Conservation (phyloP, 2,113 vertebrate genomes). For the Syngnathus floridae region DNA sequence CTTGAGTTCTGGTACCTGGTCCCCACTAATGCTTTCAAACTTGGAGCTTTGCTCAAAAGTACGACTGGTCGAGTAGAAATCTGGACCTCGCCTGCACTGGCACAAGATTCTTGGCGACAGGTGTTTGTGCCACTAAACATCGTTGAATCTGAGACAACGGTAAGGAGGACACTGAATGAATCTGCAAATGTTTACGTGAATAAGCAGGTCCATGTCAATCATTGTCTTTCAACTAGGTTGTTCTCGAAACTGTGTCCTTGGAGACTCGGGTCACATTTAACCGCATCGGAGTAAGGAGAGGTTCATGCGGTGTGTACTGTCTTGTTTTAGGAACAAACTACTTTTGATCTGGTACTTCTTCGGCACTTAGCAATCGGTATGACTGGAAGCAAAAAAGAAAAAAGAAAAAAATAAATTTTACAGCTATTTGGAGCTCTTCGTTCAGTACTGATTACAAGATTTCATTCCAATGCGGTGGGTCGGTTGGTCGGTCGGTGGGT, state of each 20-base stretch:
- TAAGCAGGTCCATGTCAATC: background rate
- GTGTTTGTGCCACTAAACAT: slow-evolving; percentile 59
- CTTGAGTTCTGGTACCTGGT: slow-evolving; percentile 81
- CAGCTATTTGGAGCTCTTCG: background rate
- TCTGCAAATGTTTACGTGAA: background rate
- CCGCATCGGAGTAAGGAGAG: slow-evolving; percentile 63
- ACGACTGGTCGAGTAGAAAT: slow-evolving; percentile 34
- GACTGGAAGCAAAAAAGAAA: background rate
- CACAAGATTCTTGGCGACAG: slow-evolving; percentile 67
- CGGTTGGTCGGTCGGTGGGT: too few relatives aligned
- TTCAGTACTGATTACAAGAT: background rate
- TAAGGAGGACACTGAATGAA: slow-evolving; percentile 34
- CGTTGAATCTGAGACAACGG: slow-evolving; percentile 61
- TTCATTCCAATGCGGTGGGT: background rate
- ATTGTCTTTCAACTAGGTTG: slow-evolving; percentile 61
- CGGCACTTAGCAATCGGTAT: background rate
- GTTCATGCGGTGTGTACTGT: slow-evolving; percentile 64
- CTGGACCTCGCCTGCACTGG: slow-evolving; percentile 65
- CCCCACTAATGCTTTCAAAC: slow-evolving; percentile 50
- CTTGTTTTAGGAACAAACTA: background rate
- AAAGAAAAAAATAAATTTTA: background rate
- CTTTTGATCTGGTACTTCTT: background rate
- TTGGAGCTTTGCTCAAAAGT: slow-evolving; percentile 63
- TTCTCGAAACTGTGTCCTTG: slow-evolving; percentile 67
- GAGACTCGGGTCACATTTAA: slow-evolving; percentile 59